phyloP scores from a whole-genome alignment of 2,113 vertebrate genomes.

The Tenrec ecaudatus region DNA sequence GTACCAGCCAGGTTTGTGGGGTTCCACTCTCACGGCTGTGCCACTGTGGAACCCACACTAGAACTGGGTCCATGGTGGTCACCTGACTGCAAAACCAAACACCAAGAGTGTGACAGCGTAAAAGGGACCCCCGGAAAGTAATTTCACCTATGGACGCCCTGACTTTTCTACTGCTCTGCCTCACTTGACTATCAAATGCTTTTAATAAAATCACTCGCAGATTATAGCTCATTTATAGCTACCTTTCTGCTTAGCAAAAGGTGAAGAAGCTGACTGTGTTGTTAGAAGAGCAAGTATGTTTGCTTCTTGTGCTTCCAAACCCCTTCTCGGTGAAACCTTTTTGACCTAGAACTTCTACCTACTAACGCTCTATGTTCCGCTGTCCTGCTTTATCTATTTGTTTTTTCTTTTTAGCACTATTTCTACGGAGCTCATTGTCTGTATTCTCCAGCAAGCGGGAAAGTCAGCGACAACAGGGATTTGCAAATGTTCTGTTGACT shows the following conservation, averaged over 20 bases:
- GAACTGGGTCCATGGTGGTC: neutral
- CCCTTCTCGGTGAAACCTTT: neutral
- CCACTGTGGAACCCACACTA: neutral
- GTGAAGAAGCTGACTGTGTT: neutral
- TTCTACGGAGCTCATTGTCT: conserved; percentile 50
- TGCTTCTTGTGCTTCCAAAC: neutral
- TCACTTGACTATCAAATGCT: neutral
- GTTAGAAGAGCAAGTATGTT: conserved; percentile 45
- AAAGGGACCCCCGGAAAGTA: conserved; percentile 29
- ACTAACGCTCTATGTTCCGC: neutral
- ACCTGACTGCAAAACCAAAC: conserved; percentile 5
- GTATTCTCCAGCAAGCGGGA: neutral
- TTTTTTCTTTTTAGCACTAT: conserved; percentile 11
- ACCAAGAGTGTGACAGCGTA: neutral
- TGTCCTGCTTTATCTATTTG: neutral
- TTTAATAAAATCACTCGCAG: neutral
- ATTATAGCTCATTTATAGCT: neutral
- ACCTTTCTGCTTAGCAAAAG: neutral
- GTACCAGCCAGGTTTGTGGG: neutral
- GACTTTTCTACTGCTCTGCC: neutral
- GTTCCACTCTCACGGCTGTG: too few species aligned
- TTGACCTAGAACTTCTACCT: neutral
- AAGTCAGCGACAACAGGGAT: neutral
- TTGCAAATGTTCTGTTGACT: neutral
- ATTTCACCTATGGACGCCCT: neutral